Evolutionary conservation across 2,113 vertebrate genomes (phyloP).

Genomic region (Pachypanchax playfairii): DNA sequence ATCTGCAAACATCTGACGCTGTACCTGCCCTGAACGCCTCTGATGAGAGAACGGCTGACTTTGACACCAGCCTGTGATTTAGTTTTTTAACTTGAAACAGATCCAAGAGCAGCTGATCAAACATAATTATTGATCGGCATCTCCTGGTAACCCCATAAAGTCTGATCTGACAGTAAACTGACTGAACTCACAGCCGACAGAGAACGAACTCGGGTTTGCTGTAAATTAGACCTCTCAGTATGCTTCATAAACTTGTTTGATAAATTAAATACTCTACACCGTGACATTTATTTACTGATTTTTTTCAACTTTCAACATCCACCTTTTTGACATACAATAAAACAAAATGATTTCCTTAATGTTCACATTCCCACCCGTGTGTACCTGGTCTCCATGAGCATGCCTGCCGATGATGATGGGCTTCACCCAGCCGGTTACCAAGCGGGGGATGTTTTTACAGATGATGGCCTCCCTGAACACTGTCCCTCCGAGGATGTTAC

Average conservation of each 20-base stretch:
- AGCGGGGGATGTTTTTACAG: conserved; percentile 95
- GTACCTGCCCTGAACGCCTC: conserved; percentile 8
- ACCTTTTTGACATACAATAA: no score
- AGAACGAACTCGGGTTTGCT: no score
- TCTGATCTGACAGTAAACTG: no score
- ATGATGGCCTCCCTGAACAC: conserved; percentile 98
- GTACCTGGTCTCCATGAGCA: conserved; percentile 94
- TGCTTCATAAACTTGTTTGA: neutral
- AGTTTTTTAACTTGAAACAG: neutral
- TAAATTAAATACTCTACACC: no score
- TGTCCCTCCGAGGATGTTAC: conserved; percentile 96
- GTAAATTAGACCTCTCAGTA: neutral
- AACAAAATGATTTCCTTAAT: no score
- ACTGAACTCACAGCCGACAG: neutral
- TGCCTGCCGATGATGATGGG: conserved; percentile 98
- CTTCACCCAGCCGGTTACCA: conserved; percentile 93
- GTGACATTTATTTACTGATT: no score
- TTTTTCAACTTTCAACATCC: no score
- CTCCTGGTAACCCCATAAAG: conserved; percentile 9
- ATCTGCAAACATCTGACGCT: conserved; percentile 12
- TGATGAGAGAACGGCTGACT: conserved; percentile 25
- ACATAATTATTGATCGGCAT: conserved; percentile 34
- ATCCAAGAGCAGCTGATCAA: conserved; percentile 41
- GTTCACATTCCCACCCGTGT: no score
- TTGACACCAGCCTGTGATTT: conserved; percentile 1